Base-by-base conservation (phyloP, 1,140 invertebrate genomes). In the Rhynchophorus ferrugineus region DNA sequence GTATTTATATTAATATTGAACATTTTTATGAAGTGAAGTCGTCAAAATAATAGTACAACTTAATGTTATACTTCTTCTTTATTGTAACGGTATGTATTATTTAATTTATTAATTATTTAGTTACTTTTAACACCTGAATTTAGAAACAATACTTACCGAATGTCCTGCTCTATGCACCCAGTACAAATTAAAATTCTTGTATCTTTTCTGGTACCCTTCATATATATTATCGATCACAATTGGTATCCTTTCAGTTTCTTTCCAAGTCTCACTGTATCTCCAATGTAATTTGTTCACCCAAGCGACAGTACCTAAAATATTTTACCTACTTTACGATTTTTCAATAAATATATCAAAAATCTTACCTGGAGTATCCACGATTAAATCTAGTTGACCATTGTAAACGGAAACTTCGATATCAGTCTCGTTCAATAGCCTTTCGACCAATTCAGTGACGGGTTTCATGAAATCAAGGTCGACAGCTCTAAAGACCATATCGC, bases 381-480 rank as follows among this genome's bases (percentile, higher is more conserved):
- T 85, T 2, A 87, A 69, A 64, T 87, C 85, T 68, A 80, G 60
- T 48, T 80, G 78, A 13, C 85, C 86, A 59, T 72, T 83, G 61
- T 83, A 83, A 14, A 88, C 83, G 16, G 75, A 76, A 0, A 87
- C 73, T 37, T 78, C 74, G 11, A 89, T 65, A 42, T 78, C 60
- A 0, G 85, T 88, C 44, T 79, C 76, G 49, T 85, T 80, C 9
- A 91, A 66, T 13, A 85, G 61, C 41, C 71, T 69, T 63, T 81
- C 78, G 70, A 90, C 88, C 61, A 80, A 74, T 36, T 82, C 63
- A 8, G 80, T 78, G 19, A 86, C 86, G 9, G 88, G 85, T 64
- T 87, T 89, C 89, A 92, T 91, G 60, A 91, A 91, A 64, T 92
- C 89, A 13, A 56, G 77, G 14, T 50, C 56, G 17, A 88, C 75